Percentiles rank a stretch among this genome's conserved stretches.
Evolutionary conservation across 2,113 vertebrate species (phyloP).

Genomic region (Tympanuchus pallidicinctus): DNA sequence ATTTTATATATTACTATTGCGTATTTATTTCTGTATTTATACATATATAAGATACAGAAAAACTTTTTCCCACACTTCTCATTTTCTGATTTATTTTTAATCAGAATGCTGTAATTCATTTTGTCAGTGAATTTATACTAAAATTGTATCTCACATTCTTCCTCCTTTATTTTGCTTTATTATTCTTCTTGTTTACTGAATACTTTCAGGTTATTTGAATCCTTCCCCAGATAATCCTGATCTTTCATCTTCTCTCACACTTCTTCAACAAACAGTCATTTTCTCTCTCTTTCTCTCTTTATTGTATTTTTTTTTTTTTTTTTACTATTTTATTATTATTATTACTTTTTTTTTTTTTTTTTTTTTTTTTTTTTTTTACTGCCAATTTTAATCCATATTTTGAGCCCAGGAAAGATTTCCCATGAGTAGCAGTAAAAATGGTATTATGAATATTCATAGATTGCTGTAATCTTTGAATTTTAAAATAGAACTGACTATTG

Average conservation of each 20-base stretch:
- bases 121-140: neutral
- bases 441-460: constrained; percentile 46
- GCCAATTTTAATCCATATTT: constrained; percentile 47
- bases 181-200: neutral
- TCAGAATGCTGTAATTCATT: neutral
- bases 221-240: neutral
- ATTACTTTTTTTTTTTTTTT: no score
- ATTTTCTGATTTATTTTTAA: neutral
- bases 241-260: neutral
- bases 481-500: constrained; percentile 55
- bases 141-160: neutral
- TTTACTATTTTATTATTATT: no score
- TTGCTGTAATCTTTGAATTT: constrained; percentile 24
- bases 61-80: neutral
- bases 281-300: neutral
- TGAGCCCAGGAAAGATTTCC: constrained; percentile 52
- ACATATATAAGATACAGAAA: neutral
- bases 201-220: neutral
- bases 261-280: neutral
- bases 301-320: no score
- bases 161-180: neutral
- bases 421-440: constrained; percentile 25
- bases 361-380: neutral
- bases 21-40: neutral
- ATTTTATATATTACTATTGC: neutral